These are phyloP conservation scores for Lucinisca nassula DNA, from an alignment of 2,888 invertebrate species.

Conservation along the genomic window DNA sequence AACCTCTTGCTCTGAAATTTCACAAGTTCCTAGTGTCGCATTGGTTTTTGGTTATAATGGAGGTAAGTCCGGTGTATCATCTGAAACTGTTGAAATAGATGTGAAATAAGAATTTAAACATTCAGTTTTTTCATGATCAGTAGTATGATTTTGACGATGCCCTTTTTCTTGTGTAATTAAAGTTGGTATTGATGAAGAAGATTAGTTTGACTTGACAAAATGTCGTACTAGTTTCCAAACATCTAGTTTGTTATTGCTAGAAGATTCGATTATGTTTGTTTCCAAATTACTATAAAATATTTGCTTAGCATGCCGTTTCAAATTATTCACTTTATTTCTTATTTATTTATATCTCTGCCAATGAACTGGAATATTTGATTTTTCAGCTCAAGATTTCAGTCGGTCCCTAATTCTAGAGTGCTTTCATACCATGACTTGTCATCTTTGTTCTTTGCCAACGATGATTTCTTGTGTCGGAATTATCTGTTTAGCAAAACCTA, in stretches of 20 bases:
- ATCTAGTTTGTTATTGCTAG: not conserved
- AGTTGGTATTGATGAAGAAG: not conserved
- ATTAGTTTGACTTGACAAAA: not conserved
- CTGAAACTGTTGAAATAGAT: not conserved
- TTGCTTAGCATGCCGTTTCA: constrained; percentile 13
- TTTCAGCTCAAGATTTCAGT: not conserved
- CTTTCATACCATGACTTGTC: not conserved
- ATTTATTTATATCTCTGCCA: not conserved
- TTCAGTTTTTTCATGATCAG: not conserved
- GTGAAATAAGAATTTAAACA: not conserved
- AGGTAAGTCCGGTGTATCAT: not conserved
- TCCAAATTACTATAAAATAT: constrained; percentile 10
- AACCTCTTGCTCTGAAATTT: not conserved
- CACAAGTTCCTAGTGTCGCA: not conserved
- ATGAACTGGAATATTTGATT: not conserved
- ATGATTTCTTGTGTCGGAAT: not conserved
- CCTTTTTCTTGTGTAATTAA: not conserved
- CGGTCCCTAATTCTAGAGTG: not conserved
- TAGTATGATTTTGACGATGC: not conserved
- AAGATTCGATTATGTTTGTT: not conserved
- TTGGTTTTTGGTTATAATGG: not conserved
- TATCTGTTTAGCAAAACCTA: not conserved
- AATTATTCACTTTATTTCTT: constrained; percentile 7
- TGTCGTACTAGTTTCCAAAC: not conserved
- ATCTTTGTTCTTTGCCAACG: not conserved